phyloP scores from a whole-genome alignment of 2,888 invertebrate species.

The Drosophila prostipennis region DNA sequence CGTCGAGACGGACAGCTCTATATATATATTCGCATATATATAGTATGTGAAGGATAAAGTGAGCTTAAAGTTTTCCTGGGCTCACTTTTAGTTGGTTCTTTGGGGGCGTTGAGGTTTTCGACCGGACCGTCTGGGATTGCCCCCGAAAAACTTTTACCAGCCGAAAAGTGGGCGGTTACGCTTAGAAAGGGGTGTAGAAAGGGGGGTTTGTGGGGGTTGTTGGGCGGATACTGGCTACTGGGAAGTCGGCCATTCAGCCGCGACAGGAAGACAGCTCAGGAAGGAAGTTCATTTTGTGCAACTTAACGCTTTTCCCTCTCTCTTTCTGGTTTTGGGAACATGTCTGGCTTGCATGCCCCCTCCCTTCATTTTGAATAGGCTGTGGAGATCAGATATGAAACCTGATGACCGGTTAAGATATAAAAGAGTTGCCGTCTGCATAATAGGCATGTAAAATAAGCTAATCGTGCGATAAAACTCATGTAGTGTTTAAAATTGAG shows the following conservation, averaged over 20 bases:
- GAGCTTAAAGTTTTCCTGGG: slow-evolving; percentile 63
- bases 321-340: slow-evolving; percentile 6
- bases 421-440: not conserved
- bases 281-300: slow-evolving; percentile 78
- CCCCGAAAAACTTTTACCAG: slow-evolving; percentile 36
- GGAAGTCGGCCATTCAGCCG: slow-evolving; percentile 49
- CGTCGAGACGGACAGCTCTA: slow-evolving; percentile 54
- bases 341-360: slow-evolving; percentile 48
- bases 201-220: not conserved
- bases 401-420: slow-evolving; percentile 7
- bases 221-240: slow-evolving; percentile 12
- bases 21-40: not conserved
- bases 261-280: slow-evolving; percentile 56
- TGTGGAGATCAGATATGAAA: slow-evolving; percentile 26
- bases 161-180: slow-evolving; percentile 28
- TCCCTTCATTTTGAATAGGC: slow-evolving; percentile 19
- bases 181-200: slow-evolving; percentile 28
- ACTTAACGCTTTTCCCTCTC: slow-evolving; percentile 67
- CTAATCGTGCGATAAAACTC: not conserved
- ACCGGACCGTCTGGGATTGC: slow-evolving; percentile 44
- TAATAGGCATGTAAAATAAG: slow-evolving; percentile 1
- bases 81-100: slow-evolving; percentile 30
- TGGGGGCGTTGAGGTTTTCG: slow-evolving; percentile 37
- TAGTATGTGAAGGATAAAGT: slow-evolving; percentile 56
- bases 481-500: not conserved